Percentiles rank a stretch among this genome's conserved stretches.
These are phyloP conservation scores for Lacerta viridis DNA, from an alignment of 2,797 vertebrate genomes.

Conservation along the genomic window DNA sequence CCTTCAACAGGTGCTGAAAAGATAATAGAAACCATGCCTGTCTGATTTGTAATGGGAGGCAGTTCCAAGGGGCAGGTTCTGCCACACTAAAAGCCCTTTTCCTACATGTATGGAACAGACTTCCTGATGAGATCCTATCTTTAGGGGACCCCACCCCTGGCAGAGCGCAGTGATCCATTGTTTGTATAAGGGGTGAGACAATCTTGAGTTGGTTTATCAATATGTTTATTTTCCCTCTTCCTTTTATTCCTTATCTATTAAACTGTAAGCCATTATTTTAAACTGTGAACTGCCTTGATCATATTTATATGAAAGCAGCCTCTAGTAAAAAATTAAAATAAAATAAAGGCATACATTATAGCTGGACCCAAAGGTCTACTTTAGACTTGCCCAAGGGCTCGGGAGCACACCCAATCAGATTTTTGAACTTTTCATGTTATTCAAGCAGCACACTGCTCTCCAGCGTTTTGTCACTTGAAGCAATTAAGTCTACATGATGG, in stretches of 20 bases:
- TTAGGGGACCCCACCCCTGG: too few species aligned
- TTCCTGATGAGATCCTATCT: too few species aligned
- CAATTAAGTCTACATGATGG: too few species aligned
- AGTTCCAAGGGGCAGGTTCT: too few species aligned
- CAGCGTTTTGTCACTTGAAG: too few species aligned
- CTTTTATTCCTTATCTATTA: neutral
- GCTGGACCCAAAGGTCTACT: neutral
- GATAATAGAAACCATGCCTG: too few species aligned
- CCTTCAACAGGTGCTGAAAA: too few species aligned
- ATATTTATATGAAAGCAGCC: neutral
- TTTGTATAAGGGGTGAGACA: too few species aligned
- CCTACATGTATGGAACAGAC: too few species aligned
- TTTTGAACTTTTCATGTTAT: neutral
- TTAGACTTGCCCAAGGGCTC: neutral
- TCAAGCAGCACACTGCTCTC: neutral
- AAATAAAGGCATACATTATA: neutral
- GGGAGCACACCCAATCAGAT: neutral
- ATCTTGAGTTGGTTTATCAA: neutral
- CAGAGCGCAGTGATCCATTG: too few species aligned
- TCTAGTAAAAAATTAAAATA: neutral
- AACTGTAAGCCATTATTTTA: neutral
- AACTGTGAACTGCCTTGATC: neutral
- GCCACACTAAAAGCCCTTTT: too few species aligned
- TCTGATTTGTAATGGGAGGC: too few species aligned
- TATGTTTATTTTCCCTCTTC: neutral